phyloP scores from a whole-genome alignment of 2,888 invertebrate genomes.

The Aphrophora alni region DNA sequence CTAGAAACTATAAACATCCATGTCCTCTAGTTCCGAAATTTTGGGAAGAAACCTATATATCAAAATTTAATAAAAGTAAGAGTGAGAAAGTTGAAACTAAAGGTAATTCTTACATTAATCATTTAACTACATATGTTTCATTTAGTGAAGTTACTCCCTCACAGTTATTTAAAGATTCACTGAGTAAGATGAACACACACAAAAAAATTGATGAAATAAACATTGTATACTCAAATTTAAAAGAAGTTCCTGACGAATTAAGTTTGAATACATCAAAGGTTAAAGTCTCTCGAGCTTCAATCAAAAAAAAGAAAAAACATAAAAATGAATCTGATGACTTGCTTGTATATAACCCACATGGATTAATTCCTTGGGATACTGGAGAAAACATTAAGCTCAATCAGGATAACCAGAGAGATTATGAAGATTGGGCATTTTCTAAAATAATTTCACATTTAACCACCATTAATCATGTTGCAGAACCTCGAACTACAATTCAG shows the following conservation, averaged over 20 bases:
- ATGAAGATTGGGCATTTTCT: constrained; percentile 23
- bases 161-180: too few relatives aligned
- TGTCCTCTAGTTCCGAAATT: not conserved
- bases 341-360: not conserved
- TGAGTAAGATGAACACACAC: not conserved
- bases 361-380: not conserved
- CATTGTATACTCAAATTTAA: not conserved
- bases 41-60: not conserved
- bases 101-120: not conserved
- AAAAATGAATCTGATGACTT: not conserved
- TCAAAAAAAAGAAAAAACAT: not conserved
- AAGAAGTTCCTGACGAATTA: not conserved
- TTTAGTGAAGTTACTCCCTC: not conserved
- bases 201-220: not conserved
- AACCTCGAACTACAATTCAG: not conserved
- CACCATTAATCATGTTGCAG: not conserved
- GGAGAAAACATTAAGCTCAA: constrained; percentile 17
- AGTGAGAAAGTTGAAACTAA: not conserved
- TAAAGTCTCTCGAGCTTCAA: not conserved
- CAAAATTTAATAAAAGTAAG: not conserved
- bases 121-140: not conserved
- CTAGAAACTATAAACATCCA: not conserved
- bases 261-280: not conserved
- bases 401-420: constrained; percentile 34
- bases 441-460: constrained; percentile 21